phyloP scores from a whole-genome alignment of 2,797 vertebrate species.

The Phataginus tricuspis region DNA sequence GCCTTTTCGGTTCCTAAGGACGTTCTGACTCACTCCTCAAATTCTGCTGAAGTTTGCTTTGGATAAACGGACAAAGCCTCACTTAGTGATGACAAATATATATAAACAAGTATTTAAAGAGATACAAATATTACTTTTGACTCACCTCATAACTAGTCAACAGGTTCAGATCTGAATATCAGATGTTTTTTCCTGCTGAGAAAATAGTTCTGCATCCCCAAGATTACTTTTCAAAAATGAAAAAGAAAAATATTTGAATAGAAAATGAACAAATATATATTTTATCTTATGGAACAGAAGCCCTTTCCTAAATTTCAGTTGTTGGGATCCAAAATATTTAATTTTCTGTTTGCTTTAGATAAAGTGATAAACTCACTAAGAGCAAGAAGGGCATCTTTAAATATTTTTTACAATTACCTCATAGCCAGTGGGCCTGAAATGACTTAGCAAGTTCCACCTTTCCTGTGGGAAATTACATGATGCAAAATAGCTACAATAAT shows the following conservation, averaged over 20 bases:
- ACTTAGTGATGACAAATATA: slow-evolving; percentile 58
- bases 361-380: neutral
- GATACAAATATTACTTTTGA: slow-evolving; percentile 55
- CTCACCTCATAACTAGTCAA: slow-evolving; percentile 20
- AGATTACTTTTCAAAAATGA: slow-evolving; percentile 37
- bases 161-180: neutral
- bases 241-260: slow-evolving; percentile 37
- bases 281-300: neutral
- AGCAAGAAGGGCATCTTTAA: neutral
- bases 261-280: slow-evolving; percentile 30
- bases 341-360: slow-evolving; percentile 59
- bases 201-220: neutral
- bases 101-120: slow-evolving; percentile 65
- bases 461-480: slow-evolving; percentile 36
- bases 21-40: slow-evolving; percentile 65
- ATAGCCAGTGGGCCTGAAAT: neutral
- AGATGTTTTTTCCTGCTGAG: slow-evolving; percentile 19
- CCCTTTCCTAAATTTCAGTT: neutral
- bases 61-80: slow-evolving; percentile 62
- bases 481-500: neutral
- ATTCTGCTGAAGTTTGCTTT: slow-evolving; percentile 71
- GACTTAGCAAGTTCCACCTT: neutral
- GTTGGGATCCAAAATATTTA: neutral
- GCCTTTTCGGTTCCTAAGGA: slow-evolving; percentile 54
- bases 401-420: slow-evolving; percentile 3